Evolutionary conservation across 1,140 invertebrate genomes (phyloP).

Genomic region (Dolichoris vasculosae): DNA sequence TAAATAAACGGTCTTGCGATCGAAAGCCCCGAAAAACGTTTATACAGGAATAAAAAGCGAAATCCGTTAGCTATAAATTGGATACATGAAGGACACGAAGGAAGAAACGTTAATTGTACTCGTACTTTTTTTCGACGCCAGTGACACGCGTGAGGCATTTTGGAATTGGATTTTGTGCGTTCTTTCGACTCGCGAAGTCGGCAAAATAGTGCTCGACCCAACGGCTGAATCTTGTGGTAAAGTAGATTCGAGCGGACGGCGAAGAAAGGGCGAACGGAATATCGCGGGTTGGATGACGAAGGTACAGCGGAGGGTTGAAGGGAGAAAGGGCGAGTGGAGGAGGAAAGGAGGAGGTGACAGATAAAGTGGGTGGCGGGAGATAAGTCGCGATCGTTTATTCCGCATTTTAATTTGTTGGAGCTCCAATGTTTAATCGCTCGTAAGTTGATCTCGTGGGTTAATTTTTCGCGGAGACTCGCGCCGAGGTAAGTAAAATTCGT

Average conservation of each 20-base stretch:
- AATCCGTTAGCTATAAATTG: not conserved
- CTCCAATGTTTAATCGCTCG: constrained; percentile 66
- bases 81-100: too few relatives aligned
- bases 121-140: constrained; percentile 19
- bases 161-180: constrained; percentile 7
- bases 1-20: too few relatives aligned
- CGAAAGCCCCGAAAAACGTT: too few relatives aligned
- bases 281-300: not conserved
- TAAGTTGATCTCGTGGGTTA: constrained; percentile 55
- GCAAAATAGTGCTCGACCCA: constrained; percentile 42
- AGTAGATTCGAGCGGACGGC: constrained; percentile 20
- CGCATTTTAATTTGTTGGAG: constrained; percentile 64
- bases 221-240: constrained; percentile 1
- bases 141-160: constrained; percentile 33
- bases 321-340: not conserved
- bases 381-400: constrained; percentile 57
- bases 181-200: constrained; percentile 31
- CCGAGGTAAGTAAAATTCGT: constrained; percentile 16
- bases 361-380: constrained; percentile 14
- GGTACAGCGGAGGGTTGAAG: not conserved
- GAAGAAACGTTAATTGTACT: not conserved
- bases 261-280: not conserved
- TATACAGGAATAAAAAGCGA: too few relatives aligned
- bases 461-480: constrained; percentile 54
- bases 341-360: not conserved